Evolutionary conservation across 2,888 invertebrate genomes (phyloP).

Genomic region (Selenia dentaria): DNA sequence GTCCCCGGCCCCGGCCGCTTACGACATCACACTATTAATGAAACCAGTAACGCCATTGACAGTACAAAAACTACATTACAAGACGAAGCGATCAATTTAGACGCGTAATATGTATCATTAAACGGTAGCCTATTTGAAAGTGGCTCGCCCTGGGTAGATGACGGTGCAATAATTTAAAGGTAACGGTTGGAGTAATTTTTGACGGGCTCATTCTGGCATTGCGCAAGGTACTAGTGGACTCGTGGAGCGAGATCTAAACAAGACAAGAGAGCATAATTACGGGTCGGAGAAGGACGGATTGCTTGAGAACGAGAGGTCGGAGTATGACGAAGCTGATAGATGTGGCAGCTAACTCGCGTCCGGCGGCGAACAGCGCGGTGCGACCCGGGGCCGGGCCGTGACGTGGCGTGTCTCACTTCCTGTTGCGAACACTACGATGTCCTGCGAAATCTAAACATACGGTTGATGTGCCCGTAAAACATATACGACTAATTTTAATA

Average conservation of each 20-base stretch:
- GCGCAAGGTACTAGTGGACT: slow-evolving; percentile 63
- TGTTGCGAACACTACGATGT: slow-evolving; percentile 57
- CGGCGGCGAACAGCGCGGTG: slow-evolving; percentile 48
- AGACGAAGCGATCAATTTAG: slow-evolving; percentile 39
- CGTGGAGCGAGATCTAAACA: slow-evolving; percentile 48
- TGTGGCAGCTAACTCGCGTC: slow-evolving; percentile 76
- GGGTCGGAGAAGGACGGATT: slow-evolving; percentile 51
- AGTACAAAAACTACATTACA: slow-evolving; percentile 30
- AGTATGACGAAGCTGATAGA: slow-evolving; percentile 64
- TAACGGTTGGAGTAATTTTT: slow-evolving; percentile 75
- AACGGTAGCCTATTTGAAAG: slow-evolving; percentile 62
- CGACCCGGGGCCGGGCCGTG: background rate
- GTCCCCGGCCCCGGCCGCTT: slow-evolving; percentile 37
- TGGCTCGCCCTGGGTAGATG: slow-evolving; percentile 50
- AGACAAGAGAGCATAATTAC: slow-evolving; percentile 52
- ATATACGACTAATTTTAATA: slow-evolving; percentile 16
- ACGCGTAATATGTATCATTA: slow-evolving; percentile 59
- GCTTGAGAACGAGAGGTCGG: slow-evolving; percentile 56
- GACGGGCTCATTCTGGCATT: slow-evolving; percentile 61
- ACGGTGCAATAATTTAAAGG: slow-evolving; percentile 63
- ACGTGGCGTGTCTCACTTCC: slow-evolving; percentile 51
- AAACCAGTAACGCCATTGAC: slow-evolving; percentile 21
- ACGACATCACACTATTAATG: slow-evolving; percentile 28
- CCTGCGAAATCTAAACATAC: slow-evolving; percentile 45
- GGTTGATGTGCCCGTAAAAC: slow-evolving; percentile 29